A percentile compares a stretch with the other conserved stretches of the same genome.
Evolutionary conservation across 2,888 invertebrate genomes (phyloP).

Genomic region (Peribatodes rhomboidaria): DNA sequence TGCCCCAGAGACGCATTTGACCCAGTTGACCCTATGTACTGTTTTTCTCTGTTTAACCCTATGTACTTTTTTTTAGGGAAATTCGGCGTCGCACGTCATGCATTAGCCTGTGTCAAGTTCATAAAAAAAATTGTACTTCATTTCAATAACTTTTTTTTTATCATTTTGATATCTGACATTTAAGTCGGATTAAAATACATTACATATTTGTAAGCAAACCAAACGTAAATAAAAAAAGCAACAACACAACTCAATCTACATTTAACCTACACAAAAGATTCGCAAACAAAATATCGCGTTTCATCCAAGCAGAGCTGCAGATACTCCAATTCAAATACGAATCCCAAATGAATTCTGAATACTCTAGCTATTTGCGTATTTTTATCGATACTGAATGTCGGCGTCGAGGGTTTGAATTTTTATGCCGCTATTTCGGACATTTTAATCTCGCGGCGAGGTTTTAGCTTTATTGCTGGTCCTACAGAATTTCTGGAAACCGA

Average conservation of each 20-base stretch:
- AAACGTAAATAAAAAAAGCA: background rate
- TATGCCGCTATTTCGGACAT: slow-evolving; percentile 50
- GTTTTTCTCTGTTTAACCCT: no score
- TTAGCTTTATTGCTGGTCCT: slow-evolving; percentile 46
- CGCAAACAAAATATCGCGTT: slow-evolving; percentile 14
- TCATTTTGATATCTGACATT: no score
- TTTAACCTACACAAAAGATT: background rate
- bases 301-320: slow-evolving; percentile 26
- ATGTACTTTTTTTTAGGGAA: no score
- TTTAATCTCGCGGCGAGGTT: slow-evolving; percentile 50
- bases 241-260: background rate
- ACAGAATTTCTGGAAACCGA: slow-evolving; percentile 63
- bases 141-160: no score
- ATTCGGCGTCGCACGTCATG: no score
- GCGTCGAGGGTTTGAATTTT: slow-evolving; percentile 42
- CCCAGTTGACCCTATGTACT: no score
- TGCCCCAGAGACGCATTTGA: no score
- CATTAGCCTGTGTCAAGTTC: no score
- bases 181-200: no score
- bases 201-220: no score
- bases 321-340: slow-evolving; percentile 6
- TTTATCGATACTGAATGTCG: slow-evolving; percentile 39
- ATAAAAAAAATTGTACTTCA: no score
- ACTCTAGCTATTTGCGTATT: slow-evolving; percentile 50
- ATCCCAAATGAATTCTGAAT: slow-evolving; percentile 17